These are phyloP conservation scores for Amphiprion ocellaris DNA, from an alignment of 2,113 vertebrate species.

Conservation along the genomic window DNA sequence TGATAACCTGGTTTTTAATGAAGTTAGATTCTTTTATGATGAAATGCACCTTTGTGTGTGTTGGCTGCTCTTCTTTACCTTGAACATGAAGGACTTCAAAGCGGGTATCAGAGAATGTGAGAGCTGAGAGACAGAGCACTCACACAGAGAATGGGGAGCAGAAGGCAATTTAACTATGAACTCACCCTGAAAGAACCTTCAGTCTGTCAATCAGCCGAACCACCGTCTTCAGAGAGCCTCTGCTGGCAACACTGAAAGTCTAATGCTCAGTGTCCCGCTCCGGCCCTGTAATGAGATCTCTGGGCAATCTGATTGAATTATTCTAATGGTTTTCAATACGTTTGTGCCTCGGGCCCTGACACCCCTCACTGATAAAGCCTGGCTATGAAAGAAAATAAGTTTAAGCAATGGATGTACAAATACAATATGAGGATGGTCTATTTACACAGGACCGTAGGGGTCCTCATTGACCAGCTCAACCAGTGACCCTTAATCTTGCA, in stretches of 20 bases:
- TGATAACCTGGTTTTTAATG: conserved; percentile 10
- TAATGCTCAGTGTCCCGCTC: conserved; percentile 56
- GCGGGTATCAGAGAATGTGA: conserved; percentile 30
- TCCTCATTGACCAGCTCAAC: not conserved
- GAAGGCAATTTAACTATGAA: conserved; percentile 77
- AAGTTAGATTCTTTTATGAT: conserved; percentile 31
- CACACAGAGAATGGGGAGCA: conserved; percentile 53
- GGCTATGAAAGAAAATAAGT: conserved; percentile 71
- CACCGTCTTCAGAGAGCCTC: conserved; percentile 54
- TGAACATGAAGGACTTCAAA: conserved; percentile 45
- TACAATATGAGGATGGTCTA: conserved; percentile 36
- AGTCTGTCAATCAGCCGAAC: conserved; percentile 77
- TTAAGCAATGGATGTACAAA: conserved; percentile 58
- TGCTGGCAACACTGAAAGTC: conserved; percentile 61
- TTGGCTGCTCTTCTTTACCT: conserved; percentile 9
- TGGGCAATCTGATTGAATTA: conserved; percentile 79
- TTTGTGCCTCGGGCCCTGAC: conserved; percentile 56
- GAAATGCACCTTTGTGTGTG: conserved; percentile 14
- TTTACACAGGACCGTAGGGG: conserved; percentile 22
- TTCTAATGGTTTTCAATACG: conserved; percentile 74
- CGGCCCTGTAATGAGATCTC: conserved; percentile 79
- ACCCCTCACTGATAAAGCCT: conserved; percentile 59
- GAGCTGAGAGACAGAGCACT: conserved; percentile 37
- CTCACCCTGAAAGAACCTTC: conserved; percentile 74
- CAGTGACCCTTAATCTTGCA: conserved; percentile 25